Evolutionary conservation across 2,888 invertebrate genomes (phyloP).

Genomic region (Harpalus rufipes): DNA sequence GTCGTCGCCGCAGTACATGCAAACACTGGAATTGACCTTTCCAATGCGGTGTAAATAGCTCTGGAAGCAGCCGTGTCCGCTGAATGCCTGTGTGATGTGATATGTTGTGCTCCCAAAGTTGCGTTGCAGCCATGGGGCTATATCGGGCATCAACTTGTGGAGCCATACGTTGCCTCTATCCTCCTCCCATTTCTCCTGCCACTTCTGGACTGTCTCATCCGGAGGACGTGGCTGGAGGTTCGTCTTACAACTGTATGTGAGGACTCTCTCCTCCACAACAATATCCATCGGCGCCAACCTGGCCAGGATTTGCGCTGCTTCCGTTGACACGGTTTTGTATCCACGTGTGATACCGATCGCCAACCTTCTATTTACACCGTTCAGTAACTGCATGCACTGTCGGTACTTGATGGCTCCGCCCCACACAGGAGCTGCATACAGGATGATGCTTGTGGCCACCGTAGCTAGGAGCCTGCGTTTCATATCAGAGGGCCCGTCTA

Average conservation of each 20-base stretch:
- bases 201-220: no score
- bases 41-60: constrained; percentile 1
- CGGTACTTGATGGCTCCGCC: no score
- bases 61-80: constrained; percentile 50
- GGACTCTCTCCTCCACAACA: not conserved
- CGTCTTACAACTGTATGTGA: not conserved
- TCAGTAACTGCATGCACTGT: no score
- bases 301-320: constrained; percentile 5
- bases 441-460: not conserved
- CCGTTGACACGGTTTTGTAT: constrained; percentile 21
- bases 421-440: constrained; percentile 54
- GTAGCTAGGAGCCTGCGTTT: constrained; percentile 13
- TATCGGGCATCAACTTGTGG: constrained; percentile 10
- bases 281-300: not conserved
- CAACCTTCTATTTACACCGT: constrained; percentile 1
- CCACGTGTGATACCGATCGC: not conserved
- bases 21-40: constrained; percentile 1
- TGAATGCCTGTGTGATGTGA: not conserved
- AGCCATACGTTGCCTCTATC: not conserved
- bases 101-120: no score
- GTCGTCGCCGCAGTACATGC: constrained; percentile 25
- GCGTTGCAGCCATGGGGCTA: no score
- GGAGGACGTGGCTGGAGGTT: no score
- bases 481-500: not conserved
- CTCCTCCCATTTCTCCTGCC: constrained; percentile 28